Base-by-base conservation (phyloP, 1,140 invertebrate species). In the Ephestia elutella region DNA sequence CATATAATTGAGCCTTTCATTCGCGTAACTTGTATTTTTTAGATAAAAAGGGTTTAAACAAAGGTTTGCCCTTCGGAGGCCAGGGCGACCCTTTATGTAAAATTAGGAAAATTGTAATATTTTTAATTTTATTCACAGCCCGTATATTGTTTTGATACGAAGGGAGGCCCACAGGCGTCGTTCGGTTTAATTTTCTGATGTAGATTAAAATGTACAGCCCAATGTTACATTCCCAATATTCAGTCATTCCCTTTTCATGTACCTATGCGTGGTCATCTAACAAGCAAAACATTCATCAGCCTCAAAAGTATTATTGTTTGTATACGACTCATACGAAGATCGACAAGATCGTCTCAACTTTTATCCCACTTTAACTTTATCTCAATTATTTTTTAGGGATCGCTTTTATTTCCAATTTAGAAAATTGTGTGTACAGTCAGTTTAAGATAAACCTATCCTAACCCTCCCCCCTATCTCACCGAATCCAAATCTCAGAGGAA, bases 101-200 rank as follows among this genome's bases (percentile, higher is more conserved):
- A 63, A 54, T 28, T 25, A 38, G 30, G 56, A 51, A 57, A 21
- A 49, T 51, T 49, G 30, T 55, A 30, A 65, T 65, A 58, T 61
- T 65, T 61, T 59, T 59, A 65, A 65, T 65, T 65, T 61, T 65
- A 65, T 65, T 65, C 53, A 61, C 55, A 58, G 44, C 30, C 59
- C 48, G 38, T 35, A 54, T 61, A 64, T 64, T 64, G 62, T 64
- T 59, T 54, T 49, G 57, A 25, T 25, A 21, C 21, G 54, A 56
- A 59, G 49, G 62, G 62, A 51, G 51, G 61, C 38, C 19, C 35
- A 30, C 51, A 8, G 38, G 50, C 35, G 32, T 50, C 21, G 54
- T 54, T 56, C 9, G n/a, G 38, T 44, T 44, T 3, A 44, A 15
- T 44, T 44, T 17, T 44, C 15, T n/a, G 1, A 44, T 44, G 38